phyloP scores from a whole-genome alignment of 2,113 vertebrate genomes.

The Cranoglanis bouderius region DNA sequence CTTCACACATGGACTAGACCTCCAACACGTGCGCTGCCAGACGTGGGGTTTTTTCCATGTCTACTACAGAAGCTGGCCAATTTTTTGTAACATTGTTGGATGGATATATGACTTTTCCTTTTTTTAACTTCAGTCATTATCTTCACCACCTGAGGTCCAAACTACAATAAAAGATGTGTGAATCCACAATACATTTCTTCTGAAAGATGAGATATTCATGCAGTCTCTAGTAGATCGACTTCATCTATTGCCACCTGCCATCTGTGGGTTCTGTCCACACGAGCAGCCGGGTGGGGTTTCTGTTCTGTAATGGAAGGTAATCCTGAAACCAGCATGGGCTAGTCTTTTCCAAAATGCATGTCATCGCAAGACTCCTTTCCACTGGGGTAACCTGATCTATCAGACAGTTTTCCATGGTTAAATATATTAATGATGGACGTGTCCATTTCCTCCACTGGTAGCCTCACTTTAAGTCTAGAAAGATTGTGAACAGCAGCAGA shows the following conservation, averaged over 20 bases:
- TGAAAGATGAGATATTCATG: background rate
- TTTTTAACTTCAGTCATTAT: background rate
- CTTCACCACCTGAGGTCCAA: slow-evolving; percentile 3
- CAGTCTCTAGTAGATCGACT: slow-evolving; percentile 5
- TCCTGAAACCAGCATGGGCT: slow-evolving; percentile 36
- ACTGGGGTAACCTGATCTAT: slow-evolving; percentile 46
- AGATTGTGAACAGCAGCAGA: slow-evolving; percentile 1
- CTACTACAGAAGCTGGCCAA: background rate
- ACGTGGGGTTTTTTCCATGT: background rate
- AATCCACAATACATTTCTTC: background rate
- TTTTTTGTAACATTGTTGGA: background rate
- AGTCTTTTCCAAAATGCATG: slow-evolving; percentile 40
- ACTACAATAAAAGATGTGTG: background rate
- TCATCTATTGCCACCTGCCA: slow-evolving; percentile 2
- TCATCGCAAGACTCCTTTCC: slow-evolving; percentile 43
- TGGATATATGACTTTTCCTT: background rate
- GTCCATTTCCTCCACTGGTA: slow-evolving; percentile 40
- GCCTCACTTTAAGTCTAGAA: background rate
- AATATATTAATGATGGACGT: slow-evolving; percentile 58
- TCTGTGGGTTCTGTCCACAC: slow-evolving; percentile 19
- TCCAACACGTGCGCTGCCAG: slow-evolving; percentile 22
- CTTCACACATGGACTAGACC: slow-evolving; percentile 14
- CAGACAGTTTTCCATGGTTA: slow-evolving; percentile 51
- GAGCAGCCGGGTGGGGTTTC: slow-evolving; percentile 16
- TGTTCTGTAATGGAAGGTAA: slow-evolving; percentile 43